Evolutionary conservation across 2,888 invertebrate species (phyloP).

Genomic region (Ophioninae sp.): DNA sequence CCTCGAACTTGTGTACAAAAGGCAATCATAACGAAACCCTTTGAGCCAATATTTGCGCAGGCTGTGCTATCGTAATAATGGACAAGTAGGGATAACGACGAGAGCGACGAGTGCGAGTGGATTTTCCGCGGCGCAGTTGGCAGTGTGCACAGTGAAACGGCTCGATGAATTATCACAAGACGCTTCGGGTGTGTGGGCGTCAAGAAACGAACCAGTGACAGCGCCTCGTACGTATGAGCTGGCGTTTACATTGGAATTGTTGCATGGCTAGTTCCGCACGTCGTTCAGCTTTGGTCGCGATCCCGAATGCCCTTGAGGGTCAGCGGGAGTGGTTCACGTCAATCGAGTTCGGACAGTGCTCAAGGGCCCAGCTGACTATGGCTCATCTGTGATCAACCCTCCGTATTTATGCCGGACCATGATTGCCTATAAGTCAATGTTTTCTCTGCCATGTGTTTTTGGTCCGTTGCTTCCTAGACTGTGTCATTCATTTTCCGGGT

Average conservation of each 20-base stretch:
- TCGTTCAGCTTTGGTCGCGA: constrained; percentile 35
- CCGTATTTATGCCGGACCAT: constrained; percentile 27
- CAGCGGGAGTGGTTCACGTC: constrained; percentile 51
- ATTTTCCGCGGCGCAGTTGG: constrained; percentile 4
- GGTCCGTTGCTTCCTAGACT: constrained; percentile 44
- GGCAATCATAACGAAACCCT: constrained; percentile 78
- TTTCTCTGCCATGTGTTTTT: constrained; percentile 47
- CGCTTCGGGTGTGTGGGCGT: constrained; percentile 39
- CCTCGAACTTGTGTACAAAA: constrained; percentile 67
- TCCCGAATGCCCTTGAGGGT: constrained; percentile 25
- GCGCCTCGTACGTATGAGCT: constrained; percentile 31
- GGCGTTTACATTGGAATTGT: constrained; percentile 55
- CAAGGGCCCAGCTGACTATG: constrained; percentile 37
- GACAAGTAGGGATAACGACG: constrained; percentile 73
- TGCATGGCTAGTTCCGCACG: constrained; percentile 40
- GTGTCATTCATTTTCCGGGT: constrained; percentile 37
- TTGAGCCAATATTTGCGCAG: constrained; percentile 78
- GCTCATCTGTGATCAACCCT: constrained; percentile 4
- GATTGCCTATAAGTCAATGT: constrained; percentile 52
- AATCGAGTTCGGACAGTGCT: constrained; percentile 62
- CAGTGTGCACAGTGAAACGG: constrained; percentile 3
- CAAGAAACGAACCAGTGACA: constrained; percentile 41
- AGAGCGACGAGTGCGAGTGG: constrained; percentile 32
- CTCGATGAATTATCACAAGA: constrained; percentile 32
- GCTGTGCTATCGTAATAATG: constrained; percentile 76